Conservation (phyloP, 2,797 vertebrate species). For the Epinephelus awoara region DNA sequence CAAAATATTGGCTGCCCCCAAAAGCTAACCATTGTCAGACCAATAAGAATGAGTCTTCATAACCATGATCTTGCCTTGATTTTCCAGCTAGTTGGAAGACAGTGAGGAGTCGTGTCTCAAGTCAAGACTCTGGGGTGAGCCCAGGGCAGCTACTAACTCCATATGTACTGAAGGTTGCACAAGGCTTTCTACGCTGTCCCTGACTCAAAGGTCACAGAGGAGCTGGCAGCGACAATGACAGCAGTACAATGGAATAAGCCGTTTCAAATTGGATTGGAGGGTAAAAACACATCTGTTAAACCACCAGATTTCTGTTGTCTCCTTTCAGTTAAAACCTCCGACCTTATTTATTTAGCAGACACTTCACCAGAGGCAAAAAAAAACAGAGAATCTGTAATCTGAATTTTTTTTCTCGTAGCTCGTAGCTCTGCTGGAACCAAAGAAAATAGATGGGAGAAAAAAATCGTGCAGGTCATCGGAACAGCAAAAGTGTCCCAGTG, state of each 20-base stretch:
- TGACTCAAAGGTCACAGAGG: background rate
- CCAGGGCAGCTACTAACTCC: background rate
- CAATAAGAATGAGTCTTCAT: background rate
- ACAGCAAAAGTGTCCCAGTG: background rate
- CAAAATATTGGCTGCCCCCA: too few species aligned
- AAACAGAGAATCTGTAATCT: background rate
- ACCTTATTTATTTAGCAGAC: background rate
- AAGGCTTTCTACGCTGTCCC: background rate
- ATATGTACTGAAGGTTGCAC: constrained; percentile 8
- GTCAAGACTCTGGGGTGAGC: background rate
- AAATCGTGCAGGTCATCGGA: background rate
- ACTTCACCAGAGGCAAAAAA: background rate
- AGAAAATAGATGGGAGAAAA: background rate
- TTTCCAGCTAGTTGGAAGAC: background rate
- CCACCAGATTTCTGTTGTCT: constrained; percentile 4
- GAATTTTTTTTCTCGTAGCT: background rate
- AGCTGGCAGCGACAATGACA: background rate
- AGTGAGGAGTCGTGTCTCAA: background rate
- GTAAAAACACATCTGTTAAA: constrained; percentile 7
- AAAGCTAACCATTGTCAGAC: too few species aligned
- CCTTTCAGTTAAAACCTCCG: background rate
- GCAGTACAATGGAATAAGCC: background rate
- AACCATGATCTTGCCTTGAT: background rate
- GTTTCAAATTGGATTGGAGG: background rate
- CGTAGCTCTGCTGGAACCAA: background rate